Base-by-base conservation (phyloP, 2,797 vertebrate genomes). In the Glossophaga mutica region DNA sequence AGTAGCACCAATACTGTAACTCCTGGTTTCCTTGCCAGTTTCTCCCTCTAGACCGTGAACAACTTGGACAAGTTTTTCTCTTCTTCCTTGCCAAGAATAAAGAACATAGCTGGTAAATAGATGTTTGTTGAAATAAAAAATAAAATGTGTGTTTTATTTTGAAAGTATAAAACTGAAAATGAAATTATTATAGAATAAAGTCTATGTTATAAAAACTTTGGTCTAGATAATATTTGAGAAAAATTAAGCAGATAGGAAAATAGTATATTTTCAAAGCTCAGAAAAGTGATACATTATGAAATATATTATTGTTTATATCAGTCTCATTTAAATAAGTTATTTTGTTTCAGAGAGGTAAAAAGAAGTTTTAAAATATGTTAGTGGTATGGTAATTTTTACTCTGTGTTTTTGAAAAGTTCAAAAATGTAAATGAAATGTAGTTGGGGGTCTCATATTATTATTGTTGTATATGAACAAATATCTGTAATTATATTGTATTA, bases 401-500 rank as follows among this genome's bases (percentile, higher is more conserved):
- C 32, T 93, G 73, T 55, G 50, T 22, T 86, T 24, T 44, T 93
- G 42, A 95, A 39, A 0, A 0, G 74, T 85, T 93, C 82, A 95
- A 84, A 83, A 97, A 34, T 86, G 34, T 48, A 85, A 70, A 42
- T 93, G 50, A 81, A 93, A 59, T 89, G 39, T 94, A 97, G 62
- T 57, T 52, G 37, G 94, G 94, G 68, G 42, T 89, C 71, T 94
- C 95, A 96, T 70, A 67, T 96, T 97, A 50, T 93, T 88, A 68
- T 83, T 74, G 21, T 74, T 44, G 96, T 3, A 0, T 82, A 90
- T n/a, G 24, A 59, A 93, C 26, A 90, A 96, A 78, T 87, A 96
- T 78, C 94, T 96, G 37, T 46, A 97, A 95, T 96, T 97, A 97
- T 21, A 92, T 93, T 92, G 19, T 78, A 81, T 96, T 94, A 91